A percentile compares a stretch with the other conserved stretches of the same genome.
phyloP scores from a whole-genome alignment of 2,797 vertebrate species.

The Gymnoscopelus braueri region DNA sequence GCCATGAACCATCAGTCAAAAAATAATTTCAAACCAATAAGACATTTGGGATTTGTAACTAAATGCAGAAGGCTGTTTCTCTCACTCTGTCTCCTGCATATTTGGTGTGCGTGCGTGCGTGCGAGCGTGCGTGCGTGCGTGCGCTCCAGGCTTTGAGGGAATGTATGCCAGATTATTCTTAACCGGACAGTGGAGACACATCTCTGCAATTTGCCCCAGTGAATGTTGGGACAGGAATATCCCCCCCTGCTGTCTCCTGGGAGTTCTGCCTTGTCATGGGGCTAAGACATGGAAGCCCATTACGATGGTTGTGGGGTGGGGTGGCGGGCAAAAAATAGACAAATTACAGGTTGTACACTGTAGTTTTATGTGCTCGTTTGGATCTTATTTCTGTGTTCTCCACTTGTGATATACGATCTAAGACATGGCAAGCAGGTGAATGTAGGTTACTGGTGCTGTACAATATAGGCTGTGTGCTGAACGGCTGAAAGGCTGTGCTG shows the following conservation, averaged over 20 bases:
- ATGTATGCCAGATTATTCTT: conserved; percentile 53
- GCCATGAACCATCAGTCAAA: conserved; percentile 58
- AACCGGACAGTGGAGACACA: conserved; percentile 37
- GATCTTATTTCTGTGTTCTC: too few species aligned
- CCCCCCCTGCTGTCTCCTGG: conserved; percentile 55
- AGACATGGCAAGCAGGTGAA: too few species aligned
- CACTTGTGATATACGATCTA: too few species aligned
- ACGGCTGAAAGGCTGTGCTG: too few species aligned
- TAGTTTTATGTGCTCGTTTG: too few species aligned
- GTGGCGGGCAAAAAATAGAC: too few species aligned
- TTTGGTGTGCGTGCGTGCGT: conserved; percentile 22
- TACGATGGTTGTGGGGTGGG: too few species aligned
- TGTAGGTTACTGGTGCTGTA: too few species aligned
- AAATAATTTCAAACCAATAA: conserved; percentile 63
- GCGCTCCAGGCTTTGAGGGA: conserved; percentile 42
- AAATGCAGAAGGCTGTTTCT: conserved; percentile 59
- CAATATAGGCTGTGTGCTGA: too few species aligned
- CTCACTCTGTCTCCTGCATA: conserved; percentile 55
- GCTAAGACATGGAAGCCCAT: conserved; percentile 8
- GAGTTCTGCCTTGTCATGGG: conserved; percentile 47
- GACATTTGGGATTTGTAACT: conserved; percentile 58
- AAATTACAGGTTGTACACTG: too few species aligned
- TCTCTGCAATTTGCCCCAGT: conserved; percentile 46
- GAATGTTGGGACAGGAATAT: conserved; percentile 52
- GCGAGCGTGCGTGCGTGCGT: conserved; percentile 16